Base-by-base conservation (phyloP, 35 echinoderm and acorn worm species). In the Ophioderma brevispina region DNA sequence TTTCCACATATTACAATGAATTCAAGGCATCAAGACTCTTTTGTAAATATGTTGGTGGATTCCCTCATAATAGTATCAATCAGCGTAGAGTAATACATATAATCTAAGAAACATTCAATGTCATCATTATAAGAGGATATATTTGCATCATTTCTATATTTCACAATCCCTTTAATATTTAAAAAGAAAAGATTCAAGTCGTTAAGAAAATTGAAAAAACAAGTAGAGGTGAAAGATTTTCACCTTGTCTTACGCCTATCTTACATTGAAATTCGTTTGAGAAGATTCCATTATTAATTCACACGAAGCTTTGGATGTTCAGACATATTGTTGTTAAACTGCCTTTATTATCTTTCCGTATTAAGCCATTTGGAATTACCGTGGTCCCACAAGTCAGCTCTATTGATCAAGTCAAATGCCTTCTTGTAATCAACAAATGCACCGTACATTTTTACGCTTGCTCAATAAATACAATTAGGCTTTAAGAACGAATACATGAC, bases 221-320 rank as follows among this genome's bases (percentile, higher is more conserved):
- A 81, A 81, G 79, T 34, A 81, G 79, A 34, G 79, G 79, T 23
- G 79, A 81, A 34, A 81, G 37, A 33, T 81, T 81, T 34, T 81
- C 79, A 34, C 79, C 79, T 37, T 81, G 79, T 30, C 79, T 30
- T 23, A 36, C 79, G 37, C 37, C 79, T 34, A 39, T 37, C 28
- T 81, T 81, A 81, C 79, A 81, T 30, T 81, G 28, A 81, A 81
- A 81, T 30, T 34, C 18, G 19, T 34, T 37, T 37, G 79, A 39
- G 28, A 37, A 14, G 3, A 37, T 14, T 34, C 38, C 13, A 4
- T 81, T 37, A 37, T 15, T 37, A n/a, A n/a, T 37, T 81, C 10
- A 33, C 79, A 81, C 79, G 37, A 37, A 13, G 13, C 36, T 81
- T 81, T 33, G 79, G 19, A 81, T 35, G 33, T 34, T 81, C 37